Conservation (phyloP, 2,888 invertebrate genomes). For the Lasioglossum villosulum region DNA sequence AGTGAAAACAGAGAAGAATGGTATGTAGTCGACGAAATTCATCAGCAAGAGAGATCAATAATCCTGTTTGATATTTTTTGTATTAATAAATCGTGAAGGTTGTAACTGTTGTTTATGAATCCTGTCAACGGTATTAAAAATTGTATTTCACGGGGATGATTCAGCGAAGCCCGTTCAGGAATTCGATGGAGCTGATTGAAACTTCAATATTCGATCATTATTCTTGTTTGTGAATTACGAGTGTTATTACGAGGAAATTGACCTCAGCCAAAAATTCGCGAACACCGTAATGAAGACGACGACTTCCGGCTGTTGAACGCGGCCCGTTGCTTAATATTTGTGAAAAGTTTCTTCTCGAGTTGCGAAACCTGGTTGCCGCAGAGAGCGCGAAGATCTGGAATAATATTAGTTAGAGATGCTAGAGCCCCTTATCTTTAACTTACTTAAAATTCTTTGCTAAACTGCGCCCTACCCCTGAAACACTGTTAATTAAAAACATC, state of each 20-base stretch:
- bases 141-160: not conserved
- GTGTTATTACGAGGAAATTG: not conserved
- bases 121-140: not conserved
- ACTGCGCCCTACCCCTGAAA: not conserved
- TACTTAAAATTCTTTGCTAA: slow-evolving; percentile 28
- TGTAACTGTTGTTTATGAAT: not conserved
- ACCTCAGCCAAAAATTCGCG: slow-evolving; percentile 18
- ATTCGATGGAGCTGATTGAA: not conserved
- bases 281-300: slow-evolving; percentile 29
- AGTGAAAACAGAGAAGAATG: not conserved
- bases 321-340: slow-evolving; percentile 37
- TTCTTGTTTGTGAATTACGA: not conserved
- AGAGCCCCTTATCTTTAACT: slow-evolving; percentile 35
- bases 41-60: not conserved
- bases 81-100: not conserved
- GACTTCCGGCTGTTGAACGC: not conserved
- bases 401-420: slow-evolving; percentile 29
- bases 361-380: slow-evolving; percentile 4
- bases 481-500: slow-evolving; percentile 12
- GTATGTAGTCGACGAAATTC: not conserved
- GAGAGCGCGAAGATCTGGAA: slow-evolving; percentile 15
- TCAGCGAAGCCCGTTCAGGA: not conserved
- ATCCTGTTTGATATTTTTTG: not conserved
- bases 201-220: not conserved
- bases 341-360: slow-evolving; percentile 32